These are phyloP conservation scores for Sebastes baramenuke DNA, from an alignment of 2,797 vertebrate genomes.

Conservation along the genomic window DNA sequence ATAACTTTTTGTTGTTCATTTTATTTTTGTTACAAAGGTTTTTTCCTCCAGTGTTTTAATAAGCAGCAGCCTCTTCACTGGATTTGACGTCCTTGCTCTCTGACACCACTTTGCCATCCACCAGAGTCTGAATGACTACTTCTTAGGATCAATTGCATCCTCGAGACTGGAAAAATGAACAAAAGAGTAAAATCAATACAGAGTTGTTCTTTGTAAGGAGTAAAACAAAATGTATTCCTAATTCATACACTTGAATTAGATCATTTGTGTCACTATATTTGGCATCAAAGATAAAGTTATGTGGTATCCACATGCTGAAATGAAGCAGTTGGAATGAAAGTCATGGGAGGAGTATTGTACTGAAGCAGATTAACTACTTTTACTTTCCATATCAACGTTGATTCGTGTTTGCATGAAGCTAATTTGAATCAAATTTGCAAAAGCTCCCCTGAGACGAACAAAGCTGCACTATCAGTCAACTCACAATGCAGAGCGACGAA, in stretches of 20 bases:
- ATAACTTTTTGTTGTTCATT: not conserved
- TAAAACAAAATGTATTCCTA: not conserved
- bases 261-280: not conserved
- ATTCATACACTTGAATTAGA: not conserved
- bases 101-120: conserved; percentile 88
- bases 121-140: conserved; percentile 80
- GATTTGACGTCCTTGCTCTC: conserved; percentile 78
- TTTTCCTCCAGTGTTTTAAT: not conserved
- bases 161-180: conserved; percentile 74
- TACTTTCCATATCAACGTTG: conserved; percentile 26
- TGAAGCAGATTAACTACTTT: not conserved
- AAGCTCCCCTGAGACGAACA: not conserved
- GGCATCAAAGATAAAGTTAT: not conserved
- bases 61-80: not conserved
- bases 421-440: conserved; percentile 65
- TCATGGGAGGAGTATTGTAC: not conserved
- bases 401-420: conserved; percentile 49
- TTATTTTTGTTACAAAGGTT: conserved; percentile 28
- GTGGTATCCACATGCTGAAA: not conserved
- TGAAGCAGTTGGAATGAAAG: not conserved
- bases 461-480: not conserved
- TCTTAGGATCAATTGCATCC: conserved; percentile 76
- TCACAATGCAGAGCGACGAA: not conserved
- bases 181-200: not conserved
- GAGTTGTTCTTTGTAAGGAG: not conserved